Evolutionary conservation across 2,113 vertebrate species (phyloP).

Genomic region (Chaenogobius annularis): DNA sequence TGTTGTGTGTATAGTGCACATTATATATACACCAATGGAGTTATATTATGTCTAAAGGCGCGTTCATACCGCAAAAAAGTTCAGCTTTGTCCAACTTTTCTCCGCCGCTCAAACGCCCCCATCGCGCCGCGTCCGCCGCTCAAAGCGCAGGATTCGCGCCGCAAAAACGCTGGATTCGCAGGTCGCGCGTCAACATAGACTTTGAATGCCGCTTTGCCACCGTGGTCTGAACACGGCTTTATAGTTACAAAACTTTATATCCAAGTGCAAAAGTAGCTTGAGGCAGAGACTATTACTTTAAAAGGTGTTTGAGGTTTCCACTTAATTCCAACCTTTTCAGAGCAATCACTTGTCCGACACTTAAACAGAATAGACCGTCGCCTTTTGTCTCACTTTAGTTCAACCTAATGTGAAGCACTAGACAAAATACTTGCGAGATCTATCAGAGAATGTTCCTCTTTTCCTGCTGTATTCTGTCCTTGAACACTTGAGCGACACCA

Average conservation of each 20-base stretch:
- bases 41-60: not conserved
- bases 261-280: not conserved
- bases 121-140: too few species aligned
- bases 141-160: too few species aligned
- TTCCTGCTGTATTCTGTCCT: conserved; percentile 17
- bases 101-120: too few species aligned
- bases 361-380: conserved; percentile 1
- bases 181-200: too few species aligned
- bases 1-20: not conserved
- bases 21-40: not conserved
- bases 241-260: not conserved
- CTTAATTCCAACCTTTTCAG: conserved; percentile 13
- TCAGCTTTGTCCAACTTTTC: too few species aligned
- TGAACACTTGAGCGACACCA: conserved; percentile 19
- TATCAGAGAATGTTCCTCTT: conserved; percentile 2
- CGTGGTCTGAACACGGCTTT: too few species aligned
- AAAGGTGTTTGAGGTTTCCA: not conserved
- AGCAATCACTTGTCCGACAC: conserved; percentile 19
- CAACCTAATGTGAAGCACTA: not conserved
- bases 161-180: too few species aligned
- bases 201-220: too few species aligned
- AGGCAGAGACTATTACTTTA: conserved; percentile 1
- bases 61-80: too few species aligned
- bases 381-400: conserved; percentile 8
- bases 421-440: conserved; percentile 4